Percentiles rank a stretch among this genome's conserved stretches.
These are phyloP conservation scores for Nanorana parkeri DNA, from an alignment of 2,113 vertebrate genomes.

Conservation along the genomic window DNA sequence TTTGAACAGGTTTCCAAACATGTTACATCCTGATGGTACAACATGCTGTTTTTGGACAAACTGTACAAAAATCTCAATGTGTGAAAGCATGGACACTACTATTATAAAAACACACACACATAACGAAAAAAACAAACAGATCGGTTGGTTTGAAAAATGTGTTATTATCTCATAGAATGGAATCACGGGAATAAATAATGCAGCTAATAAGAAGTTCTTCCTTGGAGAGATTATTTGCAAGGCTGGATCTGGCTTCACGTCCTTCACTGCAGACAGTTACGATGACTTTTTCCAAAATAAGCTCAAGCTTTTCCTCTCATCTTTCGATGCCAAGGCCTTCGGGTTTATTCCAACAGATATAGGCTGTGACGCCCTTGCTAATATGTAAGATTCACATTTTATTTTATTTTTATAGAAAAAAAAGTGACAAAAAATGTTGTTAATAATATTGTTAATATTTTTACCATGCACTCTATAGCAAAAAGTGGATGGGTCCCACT, in stretches of 20 bases:
- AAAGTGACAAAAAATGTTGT: too few relatives aligned
- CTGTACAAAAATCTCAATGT: not conserved
- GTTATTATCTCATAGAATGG: constrained; percentile 2
- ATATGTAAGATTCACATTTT: constrained; percentile 54
- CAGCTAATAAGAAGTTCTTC: constrained; percentile 35
- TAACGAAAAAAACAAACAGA: too few relatives aligned
- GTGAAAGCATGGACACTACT: too few relatives aligned
- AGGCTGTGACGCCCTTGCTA: constrained; percentile 56
- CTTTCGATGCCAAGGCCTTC: constrained; percentile 46
- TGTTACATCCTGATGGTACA: too few relatives aligned
- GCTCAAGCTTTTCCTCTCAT: constrained; percentile 56
- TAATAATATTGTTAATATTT: too few relatives aligned
- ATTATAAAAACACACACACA: too few relatives aligned
- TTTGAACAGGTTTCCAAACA: too few relatives aligned
- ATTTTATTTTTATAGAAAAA: not conserved
- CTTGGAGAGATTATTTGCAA: constrained; percentile 60
- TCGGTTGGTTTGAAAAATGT: not conserved
- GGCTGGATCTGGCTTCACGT: constrained; percentile 22
- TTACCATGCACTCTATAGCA: too few relatives aligned
- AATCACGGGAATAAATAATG: constrained; percentile 32
- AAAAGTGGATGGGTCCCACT: too few relatives aligned
- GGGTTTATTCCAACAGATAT: constrained; percentile 57
- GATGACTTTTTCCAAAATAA: constrained; percentile 37
- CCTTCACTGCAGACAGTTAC: constrained; percentile 53
- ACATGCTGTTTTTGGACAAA: too few relatives aligned